Conservation (phyloP, 2,113 vertebrate species). For the Albula goreensis region DNA sequence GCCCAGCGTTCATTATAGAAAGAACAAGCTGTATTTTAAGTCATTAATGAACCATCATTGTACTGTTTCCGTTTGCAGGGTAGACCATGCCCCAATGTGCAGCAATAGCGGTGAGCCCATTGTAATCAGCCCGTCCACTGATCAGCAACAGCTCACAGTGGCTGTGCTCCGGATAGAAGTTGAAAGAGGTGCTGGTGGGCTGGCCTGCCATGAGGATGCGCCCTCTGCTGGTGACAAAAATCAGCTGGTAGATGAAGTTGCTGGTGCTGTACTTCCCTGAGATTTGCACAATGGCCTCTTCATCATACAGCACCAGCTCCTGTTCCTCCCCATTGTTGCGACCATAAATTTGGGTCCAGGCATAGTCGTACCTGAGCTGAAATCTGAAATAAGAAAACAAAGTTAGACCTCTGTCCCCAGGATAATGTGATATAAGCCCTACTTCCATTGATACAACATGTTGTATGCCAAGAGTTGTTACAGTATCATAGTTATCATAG, state of each 20-base stretch:
- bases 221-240: constrained; percentile 45
- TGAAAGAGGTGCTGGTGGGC: constrained; percentile 35
- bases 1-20: too few species aligned
- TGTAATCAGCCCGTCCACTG: constrained; percentile 4
- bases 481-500: too few species aligned
- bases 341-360: constrained; percentile 30
- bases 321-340: accelerated
- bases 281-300: constrained; percentile 39
- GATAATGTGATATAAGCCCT: not conserved
- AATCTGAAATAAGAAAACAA: constrained; percentile 39
- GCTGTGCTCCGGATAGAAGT: constrained; percentile 19
- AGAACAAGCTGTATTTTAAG: not conserved
- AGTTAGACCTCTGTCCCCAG: not conserved
- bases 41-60: not conserved
- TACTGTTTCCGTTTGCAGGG: not conserved
- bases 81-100: constrained; percentile 47
- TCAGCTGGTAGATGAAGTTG: constrained; percentile 44
- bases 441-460: not conserved
- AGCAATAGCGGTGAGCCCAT: constrained; percentile 39
- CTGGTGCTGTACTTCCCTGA: constrained; percentile 43
- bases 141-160: constrained; percentile 37
- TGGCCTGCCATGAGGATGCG: constrained; percentile 33
- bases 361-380: constrained; percentile 20
- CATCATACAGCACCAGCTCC: constrained; percentile 25
- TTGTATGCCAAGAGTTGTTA: not conserved